Base-by-base conservation (phyloP, 2,888 invertebrate species). In the Elegia similella region DNA sequence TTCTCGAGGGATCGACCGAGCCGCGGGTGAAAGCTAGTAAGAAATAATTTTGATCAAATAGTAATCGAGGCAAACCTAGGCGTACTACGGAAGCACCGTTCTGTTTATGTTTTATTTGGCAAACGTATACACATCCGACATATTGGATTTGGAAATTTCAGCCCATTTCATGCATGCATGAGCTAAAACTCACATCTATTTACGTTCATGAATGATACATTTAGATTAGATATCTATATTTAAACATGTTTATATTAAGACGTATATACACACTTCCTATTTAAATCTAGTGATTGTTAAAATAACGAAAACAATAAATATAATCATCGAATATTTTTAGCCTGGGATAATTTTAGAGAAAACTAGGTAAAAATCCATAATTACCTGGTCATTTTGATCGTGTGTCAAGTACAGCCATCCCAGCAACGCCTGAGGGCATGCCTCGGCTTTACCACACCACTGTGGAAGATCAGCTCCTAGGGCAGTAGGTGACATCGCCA, bases 311-410 rank as follows among this genome's bases (percentile, higher is more conserved):
- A 23, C 23, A 23, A 5, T 23, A 23, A 23, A 3, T 23, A 23
- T n/a, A n/a, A n/a, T n/a, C n/a, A n/a, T n/a, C n/a, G n/a, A 23
- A 23, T 23, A 23, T 23, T 23, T 23, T 23, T 5, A 23, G 5
- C 12, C 2, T 34, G 10, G 12, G 2, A 34, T 10, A 10, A 34
- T 56, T 12, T 42, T 30, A 58, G 52, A 52, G 2, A 23, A 23
- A 23, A 23, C 23, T 23, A 23, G 23, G 23, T 23, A 23, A 23
- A 23, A 23, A 23, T 23, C 23, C 56, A 52, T 30, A 61, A 55
- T 59, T 79, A 89, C 90, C 89, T 88, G 89, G 62, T 89, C 90
- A 69, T 88, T 90, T 60, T 90, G 88, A 56, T 90, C 90, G 57
- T 80, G 84, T 12, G 83, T 82, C 63, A 88, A 71, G 67, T 87